Conservation (phyloP, 2,113 vertebrate genomes). For the Mormoops blainvillei region DNA sequence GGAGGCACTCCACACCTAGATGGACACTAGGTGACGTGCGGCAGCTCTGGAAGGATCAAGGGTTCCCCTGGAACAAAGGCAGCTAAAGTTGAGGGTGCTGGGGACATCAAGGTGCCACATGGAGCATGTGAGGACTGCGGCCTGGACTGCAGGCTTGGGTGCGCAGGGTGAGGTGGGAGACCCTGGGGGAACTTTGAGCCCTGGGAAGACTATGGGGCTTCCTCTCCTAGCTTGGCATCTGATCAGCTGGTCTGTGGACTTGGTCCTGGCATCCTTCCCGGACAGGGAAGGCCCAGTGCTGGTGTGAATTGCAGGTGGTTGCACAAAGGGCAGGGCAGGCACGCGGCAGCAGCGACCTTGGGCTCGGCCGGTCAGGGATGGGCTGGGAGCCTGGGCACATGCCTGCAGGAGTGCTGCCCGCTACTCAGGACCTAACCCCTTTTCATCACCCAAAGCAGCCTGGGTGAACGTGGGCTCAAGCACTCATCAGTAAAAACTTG, state of each 20-base stretch:
- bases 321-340: not conserved
- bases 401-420: not conserved
- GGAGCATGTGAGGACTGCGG: not conserved
- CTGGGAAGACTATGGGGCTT: not conserved
- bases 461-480: too few species aligned
- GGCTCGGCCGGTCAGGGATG: fast-evolving
- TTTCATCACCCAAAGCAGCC: too few species aligned
- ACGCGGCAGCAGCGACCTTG: not conserved
- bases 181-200: not conserved
- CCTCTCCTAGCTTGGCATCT: not conserved
- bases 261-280: not conserved
- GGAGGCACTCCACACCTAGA: not conserved
- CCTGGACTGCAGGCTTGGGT: too few species aligned
- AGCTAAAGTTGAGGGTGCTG: not conserved
- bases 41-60: not conserved
- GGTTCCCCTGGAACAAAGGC: not conserved
- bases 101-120: not conserved
- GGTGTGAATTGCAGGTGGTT: not conserved
- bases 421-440: fast-evolving
- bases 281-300: not conserved
- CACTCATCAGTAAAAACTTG: too few species aligned
- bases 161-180: not conserved
- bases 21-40: not conserved
- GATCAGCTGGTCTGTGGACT: not conserved
- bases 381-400: not conserved